A percentile compares a stretch with the other conserved stretches of the same genome.
Conservation (phyloP, 2,797 vertebrate genomes). For the Sebastolobus alascanus region DNA sequence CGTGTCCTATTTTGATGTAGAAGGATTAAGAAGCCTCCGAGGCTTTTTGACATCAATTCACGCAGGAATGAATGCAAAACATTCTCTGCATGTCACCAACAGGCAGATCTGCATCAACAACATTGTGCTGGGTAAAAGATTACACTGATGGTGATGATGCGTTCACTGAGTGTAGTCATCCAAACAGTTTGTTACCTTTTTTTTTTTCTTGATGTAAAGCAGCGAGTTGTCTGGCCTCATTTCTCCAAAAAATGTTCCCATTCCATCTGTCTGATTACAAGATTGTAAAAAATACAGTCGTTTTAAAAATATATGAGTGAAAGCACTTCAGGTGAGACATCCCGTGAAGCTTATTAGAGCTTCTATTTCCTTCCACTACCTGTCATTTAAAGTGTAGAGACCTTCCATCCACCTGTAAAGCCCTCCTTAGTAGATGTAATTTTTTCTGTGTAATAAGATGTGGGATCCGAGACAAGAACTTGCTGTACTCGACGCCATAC, state of each 20-base stretch:
- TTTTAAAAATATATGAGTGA: constrained; percentile 5
- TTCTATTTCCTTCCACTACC: not conserved
- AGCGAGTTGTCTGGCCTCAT: constrained; percentile 58
- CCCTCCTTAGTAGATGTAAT: constrained; percentile 1
- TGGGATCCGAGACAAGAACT: constrained; percentile 11
- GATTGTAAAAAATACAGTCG: constrained; percentile 17
- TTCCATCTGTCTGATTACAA: constrained; percentile 44
- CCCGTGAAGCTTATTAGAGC: not conserved
- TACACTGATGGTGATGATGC: constrained; percentile 56
- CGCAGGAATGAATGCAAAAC: constrained; percentile 69
- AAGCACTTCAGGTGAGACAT: constrained; percentile 1
- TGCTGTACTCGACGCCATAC: constrained; percentile 9
- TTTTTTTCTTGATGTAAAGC: constrained; percentile 55
- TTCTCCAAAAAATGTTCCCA: constrained; percentile 50
- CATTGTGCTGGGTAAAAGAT: constrained; percentile 70
- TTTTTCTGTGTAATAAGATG: constrained; percentile 16
- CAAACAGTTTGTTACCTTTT: constrained; percentile 63
- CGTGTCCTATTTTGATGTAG: constrained; percentile 78
- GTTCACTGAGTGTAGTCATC: constrained; percentile 60
- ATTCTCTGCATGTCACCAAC: constrained; percentile 67
- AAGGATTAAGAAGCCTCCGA: constrained; percentile 75
- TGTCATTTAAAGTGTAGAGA: constrained; percentile 6
- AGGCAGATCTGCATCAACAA: constrained; percentile 73
- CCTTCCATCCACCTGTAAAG: constrained; percentile 21
- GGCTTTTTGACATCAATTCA: constrained; percentile 81